Conservation (phyloP, 2,888 invertebrate genomes). For the Tinea semifulvella region DNA sequence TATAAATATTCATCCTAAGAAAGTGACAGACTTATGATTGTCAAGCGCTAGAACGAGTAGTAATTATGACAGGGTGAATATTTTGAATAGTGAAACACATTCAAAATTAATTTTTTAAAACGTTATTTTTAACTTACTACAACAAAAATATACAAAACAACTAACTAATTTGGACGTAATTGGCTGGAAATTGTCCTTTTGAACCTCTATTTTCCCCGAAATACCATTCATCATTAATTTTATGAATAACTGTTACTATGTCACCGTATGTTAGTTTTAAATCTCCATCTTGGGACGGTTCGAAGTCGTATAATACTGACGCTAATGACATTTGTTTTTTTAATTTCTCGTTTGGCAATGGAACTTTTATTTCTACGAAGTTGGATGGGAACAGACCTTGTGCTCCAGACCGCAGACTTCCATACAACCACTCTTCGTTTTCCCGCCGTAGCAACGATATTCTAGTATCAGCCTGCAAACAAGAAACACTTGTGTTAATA, state of each 20-base stretch:
- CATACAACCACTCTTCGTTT: conserved; percentile 84
- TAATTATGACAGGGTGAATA: too few relatives aligned
- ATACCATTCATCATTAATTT: conserved; percentile 81
- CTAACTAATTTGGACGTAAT: conserved; percentile 70
- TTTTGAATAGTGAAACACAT: too few relatives aligned
- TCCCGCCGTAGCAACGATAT: conserved; percentile 75
- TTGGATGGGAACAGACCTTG: conserved; percentile 86
- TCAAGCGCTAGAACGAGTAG: too few relatives aligned
- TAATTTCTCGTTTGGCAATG: conserved; percentile 57
- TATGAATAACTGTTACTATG: conserved; percentile 70
- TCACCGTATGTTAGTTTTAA: conserved; percentile 42
- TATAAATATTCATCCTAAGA: too few relatives aligned
- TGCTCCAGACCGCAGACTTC: conserved; percentile 69
- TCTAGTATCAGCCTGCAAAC: conserved; percentile 71
- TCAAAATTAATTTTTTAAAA: too few relatives aligned
- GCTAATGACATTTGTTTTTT: conserved; percentile 34
- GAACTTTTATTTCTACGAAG: conserved; percentile 80
- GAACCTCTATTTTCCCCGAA: conserved; percentile 74
- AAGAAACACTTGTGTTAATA: not conserved
- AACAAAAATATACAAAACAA: not conserved
- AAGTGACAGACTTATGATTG: too few relatives aligned
- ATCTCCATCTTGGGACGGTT: conserved; percentile 63
- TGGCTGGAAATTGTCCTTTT: conserved; percentile 81
- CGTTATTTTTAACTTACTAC: too few relatives aligned
- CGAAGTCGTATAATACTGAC: conserved; percentile 76